Base-by-base conservation (phyloP, 1,140 invertebrate species). In the Andricus grossulariae region DNA sequence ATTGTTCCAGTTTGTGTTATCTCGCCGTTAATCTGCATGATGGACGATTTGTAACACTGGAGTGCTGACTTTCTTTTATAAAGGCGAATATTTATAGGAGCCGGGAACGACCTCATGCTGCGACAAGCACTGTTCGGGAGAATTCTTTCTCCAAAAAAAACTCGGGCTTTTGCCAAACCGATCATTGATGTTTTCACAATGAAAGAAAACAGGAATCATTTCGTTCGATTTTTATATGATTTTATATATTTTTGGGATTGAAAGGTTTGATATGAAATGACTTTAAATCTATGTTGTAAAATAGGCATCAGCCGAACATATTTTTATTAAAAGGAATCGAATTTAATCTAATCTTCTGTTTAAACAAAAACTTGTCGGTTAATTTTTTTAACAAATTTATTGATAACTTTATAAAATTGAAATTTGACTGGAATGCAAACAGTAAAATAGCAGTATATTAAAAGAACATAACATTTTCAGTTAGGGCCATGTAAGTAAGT, bases 51-150 rank as follows among this genome's bases (percentile, higher is more conserved):
- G n/a, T 54, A 54, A 54, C 19, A 54, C n/a, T 54, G 18, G 52
- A 18, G 52, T n/a, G 18, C 52, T 54, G n/a, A 54, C 52, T 54
- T 54, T 54, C n/a, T 51, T 54, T 18, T 54, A 54, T 54, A 54
- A 54, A 54, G 8, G 52, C 11, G 3, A 54, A 54, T 54, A 54
- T 54, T 54, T 54, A 54, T 54, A 54, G 52, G 16, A 18, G 52
- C 52, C 52, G 8, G 11, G n/a, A 54, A 54, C n/a, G 52, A 54
- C 18, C 18, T 54, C 18, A 54, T 54, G 52, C 52, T 54, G 52
- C n/a, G 52, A 18, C 52, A 54, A 10, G 19, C n/a, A 54, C 13
- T 52, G 51, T 52, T 52, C n/a, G 12, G n/a, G 18, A 54, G 52
- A 54, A 54, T 54, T 15, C 52, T 5, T 54, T 54, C 2, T 8